These are phyloP conservation scores for Mythimna impura DNA, from an alignment of 2,888 invertebrate genomes.

Conservation along the genomic window DNA sequence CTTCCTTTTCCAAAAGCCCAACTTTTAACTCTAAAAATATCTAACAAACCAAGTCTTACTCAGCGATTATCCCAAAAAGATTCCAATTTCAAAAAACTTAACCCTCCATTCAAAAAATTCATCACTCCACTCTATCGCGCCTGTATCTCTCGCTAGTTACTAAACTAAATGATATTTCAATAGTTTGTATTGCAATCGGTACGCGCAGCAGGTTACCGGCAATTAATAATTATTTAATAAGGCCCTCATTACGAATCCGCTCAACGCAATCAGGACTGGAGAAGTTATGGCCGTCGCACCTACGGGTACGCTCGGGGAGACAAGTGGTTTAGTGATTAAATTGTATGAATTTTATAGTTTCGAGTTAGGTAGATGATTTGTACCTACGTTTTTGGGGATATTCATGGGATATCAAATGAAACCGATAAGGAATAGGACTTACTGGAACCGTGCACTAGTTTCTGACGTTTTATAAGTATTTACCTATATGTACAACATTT, in stretches of 20 bases:
- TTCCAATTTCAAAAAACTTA: too few relatives aligned
- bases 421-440: too few relatives aligned
- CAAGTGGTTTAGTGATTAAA: conserved; percentile 35
- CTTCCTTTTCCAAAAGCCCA: too few relatives aligned
- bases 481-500: too few relatives aligned
- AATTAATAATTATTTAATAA: conserved; percentile 84
- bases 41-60: too few relatives aligned
- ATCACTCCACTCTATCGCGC: too few relatives aligned
- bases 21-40: too few relatives aligned
- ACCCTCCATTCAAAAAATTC: too few relatives aligned
- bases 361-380: not conserved
- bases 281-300: conserved; percentile 69
- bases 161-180: conserved; percentile 73
- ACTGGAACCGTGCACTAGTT: too few relatives aligned
- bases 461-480: too few relatives aligned
- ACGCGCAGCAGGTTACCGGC: conserved; percentile 78
- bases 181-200: conserved; percentile 72
- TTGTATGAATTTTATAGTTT: not conserved
- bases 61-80: too few relatives aligned
- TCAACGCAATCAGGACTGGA: conserved; percentile 69
- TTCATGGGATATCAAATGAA: not conserved
- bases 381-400: not conserved
- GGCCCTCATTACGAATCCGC: conserved; percentile 76
- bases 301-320: conserved; percentile 40
- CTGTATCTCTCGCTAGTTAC: conserved; percentile 16